Evolutionary conservation across 92 coral and sea anemone genomes (phyloP), one percentile per base, ranked within the genome.

Genomic region (Nematostella vectensis): DNA sequence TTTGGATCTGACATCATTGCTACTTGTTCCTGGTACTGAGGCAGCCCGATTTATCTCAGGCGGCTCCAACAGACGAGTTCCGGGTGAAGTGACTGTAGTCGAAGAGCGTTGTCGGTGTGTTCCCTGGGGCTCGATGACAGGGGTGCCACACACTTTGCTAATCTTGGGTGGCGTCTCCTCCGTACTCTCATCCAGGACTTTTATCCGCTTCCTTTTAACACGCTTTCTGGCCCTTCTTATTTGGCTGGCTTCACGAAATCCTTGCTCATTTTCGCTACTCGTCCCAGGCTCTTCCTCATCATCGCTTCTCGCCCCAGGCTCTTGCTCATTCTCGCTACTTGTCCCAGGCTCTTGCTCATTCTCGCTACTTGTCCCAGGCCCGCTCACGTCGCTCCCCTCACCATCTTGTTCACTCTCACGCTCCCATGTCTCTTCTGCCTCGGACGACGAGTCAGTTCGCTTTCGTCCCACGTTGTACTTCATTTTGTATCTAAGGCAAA

Each of bases 401-500:
- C 68, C 68, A 58, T 88, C 96, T 31, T 64, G 54, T 2, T 65
- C 68, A 25, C 84, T 81, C 57, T 67, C 84, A 11, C 61, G 58
- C 44, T 57, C 81, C 29, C 57, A 53, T 17, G 75, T 67, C 55
- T 85, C 95, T 27, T 85, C 95, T 3, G 88, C 95, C 40, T 85
- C 95, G 9, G 94, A 82, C 2, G 48, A 40, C 25, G 86, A 76
- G 11, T 60, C 85, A 4, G 70, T 79, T 9, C 67, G 68, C 33
- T 39, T 29, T 10, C 25, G 48, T 9, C 33, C 45, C 36, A 55
- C 11, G 55, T 72, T 69, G 51, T 57, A 82, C 25, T 88, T 89
- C 99, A 93, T 82, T 61, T 93, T 93, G 72, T 87, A 93, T 59
- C 75, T 43, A 26, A 36, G 13, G 23, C 20, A 25, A 31, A 26